Evolutionary conservation across 1,140 invertebrate species (phyloP).

Genomic region (Whitmania pigra): DNA sequence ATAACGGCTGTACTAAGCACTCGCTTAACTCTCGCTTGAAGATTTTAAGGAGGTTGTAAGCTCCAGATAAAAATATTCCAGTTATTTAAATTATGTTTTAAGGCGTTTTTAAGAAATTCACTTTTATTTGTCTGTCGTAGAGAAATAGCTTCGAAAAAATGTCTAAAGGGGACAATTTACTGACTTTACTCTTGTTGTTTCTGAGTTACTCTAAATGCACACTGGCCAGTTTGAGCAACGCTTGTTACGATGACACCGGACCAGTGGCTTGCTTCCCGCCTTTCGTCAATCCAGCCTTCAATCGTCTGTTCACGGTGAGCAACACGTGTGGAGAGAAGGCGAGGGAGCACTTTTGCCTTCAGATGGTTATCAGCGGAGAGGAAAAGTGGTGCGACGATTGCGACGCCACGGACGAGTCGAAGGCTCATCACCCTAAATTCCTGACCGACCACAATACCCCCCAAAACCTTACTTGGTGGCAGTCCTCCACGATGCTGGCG

Average conservation of each 20-base stretch:
- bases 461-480: constrained; percentile 67
- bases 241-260: constrained; percentile 44
- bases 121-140: too few relatives aligned
- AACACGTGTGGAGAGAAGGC: constrained; percentile 64
- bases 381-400: constrained; percentile 29
- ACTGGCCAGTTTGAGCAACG: not conserved
- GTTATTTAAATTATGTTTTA: too few relatives aligned
- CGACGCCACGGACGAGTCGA: not conserved
- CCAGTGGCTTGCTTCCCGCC: constrained; percentile 83
- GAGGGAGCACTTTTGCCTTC: constrained; percentile 38
- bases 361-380: constrained; percentile 27
- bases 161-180: too few relatives aligned
- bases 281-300: constrained; percentile 94
- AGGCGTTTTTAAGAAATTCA: too few relatives aligned
- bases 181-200: too few relatives aligned
- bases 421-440: constrained; percentile 60
- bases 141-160: too few relatives aligned
- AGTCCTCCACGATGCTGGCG: constrained; percentile 47
- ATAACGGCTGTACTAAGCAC: too few relatives aligned
- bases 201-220: too few relatives aligned
- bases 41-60: too few relatives aligned
- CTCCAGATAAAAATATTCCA: too few relatives aligned
- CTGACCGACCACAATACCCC: constrained; percentile 81
- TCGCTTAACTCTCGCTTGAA: too few relatives aligned
- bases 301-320: constrained; percentile 67